Conservation (phyloP, 2,113 vertebrate species). For the Hyla sarda region DNA sequence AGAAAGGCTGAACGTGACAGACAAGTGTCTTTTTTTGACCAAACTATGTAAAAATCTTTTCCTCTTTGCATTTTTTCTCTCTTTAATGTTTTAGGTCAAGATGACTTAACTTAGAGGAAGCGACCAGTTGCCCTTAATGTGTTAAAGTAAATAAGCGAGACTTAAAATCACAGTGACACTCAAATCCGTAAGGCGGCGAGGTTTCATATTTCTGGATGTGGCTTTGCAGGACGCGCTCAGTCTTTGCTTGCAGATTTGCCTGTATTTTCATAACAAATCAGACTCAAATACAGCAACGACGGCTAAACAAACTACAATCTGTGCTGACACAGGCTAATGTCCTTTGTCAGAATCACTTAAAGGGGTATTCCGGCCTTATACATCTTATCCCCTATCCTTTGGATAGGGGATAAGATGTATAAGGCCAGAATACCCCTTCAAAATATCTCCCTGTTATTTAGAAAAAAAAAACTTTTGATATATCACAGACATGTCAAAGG, state of each 20-base stretch:
- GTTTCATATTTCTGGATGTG: conserved; percentile 10
- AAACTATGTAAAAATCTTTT: too few species aligned
- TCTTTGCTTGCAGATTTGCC: conserved; percentile 36
- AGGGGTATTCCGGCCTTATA: too few species aligned
- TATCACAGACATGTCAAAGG: too few species aligned
- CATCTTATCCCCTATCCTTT: too few species aligned
- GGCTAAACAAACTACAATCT: conserved; percentile 39
- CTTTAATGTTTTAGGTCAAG: not conserved
- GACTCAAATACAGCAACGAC: conserved; percentile 31
- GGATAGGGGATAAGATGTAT: too few species aligned
- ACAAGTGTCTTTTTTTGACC: too few species aligned
- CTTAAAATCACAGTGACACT: not conserved
- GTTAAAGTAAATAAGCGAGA: not conserved
- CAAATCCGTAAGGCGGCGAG: not conserved
- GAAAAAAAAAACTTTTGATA: too few species aligned
- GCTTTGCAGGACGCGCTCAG: not conserved
- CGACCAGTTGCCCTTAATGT: not conserved
- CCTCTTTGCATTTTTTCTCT: too few species aligned
- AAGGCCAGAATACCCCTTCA: too few species aligned
- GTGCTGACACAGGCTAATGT: not conserved
- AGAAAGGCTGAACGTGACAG: too few species aligned
- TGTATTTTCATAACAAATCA: conserved; percentile 46
- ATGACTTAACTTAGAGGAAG: not conserved
- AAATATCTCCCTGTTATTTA: too few species aligned
- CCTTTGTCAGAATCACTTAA: not conserved